A percentile compares a stretch with the other conserved stretches of the same genome.
These are phyloP conservation scores for Dendropsophus ebraccatus DNA, from an alignment of 2,113 vertebrate species.

Conservation along the genomic window DNA sequence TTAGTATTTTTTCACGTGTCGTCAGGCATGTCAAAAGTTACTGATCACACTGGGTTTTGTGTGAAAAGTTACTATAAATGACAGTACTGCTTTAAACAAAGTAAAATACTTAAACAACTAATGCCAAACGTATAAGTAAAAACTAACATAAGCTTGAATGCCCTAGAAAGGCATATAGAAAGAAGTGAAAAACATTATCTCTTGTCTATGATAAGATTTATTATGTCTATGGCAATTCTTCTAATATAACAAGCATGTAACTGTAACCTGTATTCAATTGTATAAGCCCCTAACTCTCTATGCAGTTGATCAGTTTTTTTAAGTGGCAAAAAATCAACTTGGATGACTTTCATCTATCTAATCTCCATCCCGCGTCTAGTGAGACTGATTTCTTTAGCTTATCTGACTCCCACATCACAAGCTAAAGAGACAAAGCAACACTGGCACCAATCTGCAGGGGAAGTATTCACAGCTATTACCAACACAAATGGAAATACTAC, in stretches of 20 bases:
- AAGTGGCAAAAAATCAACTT: slow-evolving; percentile 43
- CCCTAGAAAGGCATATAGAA: not conserved
- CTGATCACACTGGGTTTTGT: too few relatives aligned
- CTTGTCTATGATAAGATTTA: not conserved
- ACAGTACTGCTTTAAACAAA: too few relatives aligned
- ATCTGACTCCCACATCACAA: slow-evolving; percentile 56
- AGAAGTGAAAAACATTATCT: not conserved
- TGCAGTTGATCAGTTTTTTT: slow-evolving; percentile 19
- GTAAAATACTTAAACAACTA: not conserved
- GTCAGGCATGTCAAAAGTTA: too few relatives aligned
- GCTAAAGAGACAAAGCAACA: slow-evolving; percentile 39
- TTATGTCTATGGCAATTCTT: slow-evolving; percentile 16
- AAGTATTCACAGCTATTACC: slow-evolving; percentile 57
- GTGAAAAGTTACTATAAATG: too few relatives aligned
- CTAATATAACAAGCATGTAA: slow-evolving; percentile 41
- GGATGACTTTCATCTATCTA: slow-evolving; percentile 55
- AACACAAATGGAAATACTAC: slow-evolving; percentile 55
- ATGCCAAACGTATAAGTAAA: not conserved
- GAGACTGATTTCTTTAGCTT: slow-evolving; percentile 59
- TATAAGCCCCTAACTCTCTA: slow-evolving; percentile 17
- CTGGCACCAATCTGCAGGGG: slow-evolving; percentile 52
- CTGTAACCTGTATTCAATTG: slow-evolving; percentile 6
- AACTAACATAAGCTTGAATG: not conserved
- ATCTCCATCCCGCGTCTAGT: slow-evolving; percentile 46
- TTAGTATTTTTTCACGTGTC: too few relatives aligned